Evolutionary conservation across 2,797 vertebrate genomes (phyloP).

Genomic region (Poecilia picta): DNA sequence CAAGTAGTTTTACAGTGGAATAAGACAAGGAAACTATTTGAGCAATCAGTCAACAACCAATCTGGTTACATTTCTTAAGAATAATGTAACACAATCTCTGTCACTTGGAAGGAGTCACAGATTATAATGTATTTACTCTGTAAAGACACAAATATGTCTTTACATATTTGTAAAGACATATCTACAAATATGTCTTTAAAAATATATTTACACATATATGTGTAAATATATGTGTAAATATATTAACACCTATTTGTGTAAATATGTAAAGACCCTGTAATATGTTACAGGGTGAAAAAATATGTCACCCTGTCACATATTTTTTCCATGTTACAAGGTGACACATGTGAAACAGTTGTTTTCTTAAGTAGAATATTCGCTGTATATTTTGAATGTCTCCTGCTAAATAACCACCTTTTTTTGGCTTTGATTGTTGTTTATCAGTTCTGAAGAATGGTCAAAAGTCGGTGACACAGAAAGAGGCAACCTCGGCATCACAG

Average conservation of each 20-base stretch:
- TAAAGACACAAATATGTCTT: too few relatives aligned
- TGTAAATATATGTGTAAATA: too few relatives aligned
- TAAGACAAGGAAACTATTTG: not conserved
- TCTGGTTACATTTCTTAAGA: not conserved
- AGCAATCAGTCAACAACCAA: not conserved
- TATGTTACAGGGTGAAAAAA: too few relatives aligned
- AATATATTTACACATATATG: too few relatives aligned
- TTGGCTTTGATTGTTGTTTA: not conserved
- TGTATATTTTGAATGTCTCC: not conserved
- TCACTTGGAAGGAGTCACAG: not conserved
- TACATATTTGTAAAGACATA: too few relatives aligned
- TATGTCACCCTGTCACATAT: too few relatives aligned
- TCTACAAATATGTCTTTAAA: too few relatives aligned
- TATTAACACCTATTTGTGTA: too few relatives aligned
- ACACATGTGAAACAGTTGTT: not conserved
- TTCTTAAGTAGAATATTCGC: not conserved
- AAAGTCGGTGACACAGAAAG: slow-evolving; percentile 86
- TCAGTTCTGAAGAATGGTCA: slow-evolving; percentile 92
- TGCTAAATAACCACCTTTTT: not conserved
- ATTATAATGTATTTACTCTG: not conserved
- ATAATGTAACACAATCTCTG: not conserved
- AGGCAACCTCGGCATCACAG: slow-evolving; percentile 84
- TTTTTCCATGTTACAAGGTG: not conserved
- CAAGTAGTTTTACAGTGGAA: not conserved
- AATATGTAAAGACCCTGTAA: too few relatives aligned